Conservation (phyloP, 2,113 vertebrate genomes). For the Grus americana region DNA sequence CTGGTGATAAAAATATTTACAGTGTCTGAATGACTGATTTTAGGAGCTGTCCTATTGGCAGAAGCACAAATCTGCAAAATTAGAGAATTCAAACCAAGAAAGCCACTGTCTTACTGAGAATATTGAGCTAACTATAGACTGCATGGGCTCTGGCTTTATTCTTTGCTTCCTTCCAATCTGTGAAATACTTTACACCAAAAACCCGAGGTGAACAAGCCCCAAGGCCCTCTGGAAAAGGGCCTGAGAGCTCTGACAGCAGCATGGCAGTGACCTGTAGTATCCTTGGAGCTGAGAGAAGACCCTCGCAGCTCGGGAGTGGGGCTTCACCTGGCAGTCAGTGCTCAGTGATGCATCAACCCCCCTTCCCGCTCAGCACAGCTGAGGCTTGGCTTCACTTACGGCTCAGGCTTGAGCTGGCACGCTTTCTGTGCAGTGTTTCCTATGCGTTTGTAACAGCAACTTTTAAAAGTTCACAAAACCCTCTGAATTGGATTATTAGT, state of each 20-base stretch:
- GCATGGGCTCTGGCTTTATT: not conserved
- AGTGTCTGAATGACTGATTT: not conserved
- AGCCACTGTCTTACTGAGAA: not conserved
- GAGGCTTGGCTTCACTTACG: rapidly evolving
- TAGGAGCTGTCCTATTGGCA: not conserved
- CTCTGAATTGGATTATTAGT: not conserved
- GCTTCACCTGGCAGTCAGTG: not conserved
- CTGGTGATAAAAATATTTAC: not conserved
- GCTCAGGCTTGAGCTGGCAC: not conserved
- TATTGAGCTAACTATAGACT: not conserved
- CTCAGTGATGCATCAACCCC: rapidly evolving
- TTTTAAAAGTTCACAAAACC: not conserved
- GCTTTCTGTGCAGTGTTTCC: not conserved
- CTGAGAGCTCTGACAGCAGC: not conserved
- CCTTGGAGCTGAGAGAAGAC: not conserved
- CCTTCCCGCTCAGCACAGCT: not conserved
- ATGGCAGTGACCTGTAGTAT: not conserved
- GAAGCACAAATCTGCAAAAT: not conserved
- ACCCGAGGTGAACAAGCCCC: not conserved
- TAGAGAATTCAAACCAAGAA: not conserved
- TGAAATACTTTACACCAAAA: not conserved
- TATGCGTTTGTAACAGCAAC: rapidly evolving
- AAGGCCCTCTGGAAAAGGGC: not conserved
- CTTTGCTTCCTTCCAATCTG: not conserved
- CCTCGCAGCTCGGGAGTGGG: not conserved